Base-by-base conservation (phyloP, 2,113 vertebrate species). In the Aleadryas rufinucha region DNA sequence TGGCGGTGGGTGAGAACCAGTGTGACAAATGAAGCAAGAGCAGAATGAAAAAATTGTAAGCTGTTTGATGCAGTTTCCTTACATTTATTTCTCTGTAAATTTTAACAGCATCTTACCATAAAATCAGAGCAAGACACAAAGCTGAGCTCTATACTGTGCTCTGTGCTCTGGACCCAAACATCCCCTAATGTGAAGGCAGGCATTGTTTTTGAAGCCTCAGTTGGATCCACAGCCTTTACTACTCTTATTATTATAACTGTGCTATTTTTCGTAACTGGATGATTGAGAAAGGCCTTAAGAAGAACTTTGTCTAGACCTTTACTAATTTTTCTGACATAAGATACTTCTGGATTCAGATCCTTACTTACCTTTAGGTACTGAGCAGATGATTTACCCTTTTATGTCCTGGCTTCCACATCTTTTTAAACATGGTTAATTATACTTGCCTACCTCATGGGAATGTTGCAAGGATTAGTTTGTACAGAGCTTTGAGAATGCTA, bases 341-440 rank as follows among this genome's bases (percentile, higher is more conserved):
- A 53, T 35, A 47, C 14, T 72, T 64, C 75, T 80, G 75, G 41
- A 87, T 93, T 86, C 50, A 63, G 44, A 84, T 78, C 64, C 66
- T 77, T 82, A 72, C 21, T 93, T 76, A 80, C 72, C 50, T 86
- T 77, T 74, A 81, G 35, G 30, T 89, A 28, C 8, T 68, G 19
- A 50, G 35, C n/a, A 94, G 79, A 82, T 56, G 7, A 87, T 56
- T 84, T 95, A 64, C 22, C 16, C 47, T 87, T 84, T 90, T 63
- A 84, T 53, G 31, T 69, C 47, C 44, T 90, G 78, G 13, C 41
- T 94, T 84, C 71, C 31, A 83, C 9, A 24, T 61, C 64, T 84
- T 94, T 95, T 93, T 72, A 94, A 92, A 90, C 17, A 56, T 37
- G 8, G n/a, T 70, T 94, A 85, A 80, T 61, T 80, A 44, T 70